These are phyloP conservation scores for Vireo griseus DNA, from an alignment of 2,797 vertebrate genomes.

Conservation along the genomic window DNA sequence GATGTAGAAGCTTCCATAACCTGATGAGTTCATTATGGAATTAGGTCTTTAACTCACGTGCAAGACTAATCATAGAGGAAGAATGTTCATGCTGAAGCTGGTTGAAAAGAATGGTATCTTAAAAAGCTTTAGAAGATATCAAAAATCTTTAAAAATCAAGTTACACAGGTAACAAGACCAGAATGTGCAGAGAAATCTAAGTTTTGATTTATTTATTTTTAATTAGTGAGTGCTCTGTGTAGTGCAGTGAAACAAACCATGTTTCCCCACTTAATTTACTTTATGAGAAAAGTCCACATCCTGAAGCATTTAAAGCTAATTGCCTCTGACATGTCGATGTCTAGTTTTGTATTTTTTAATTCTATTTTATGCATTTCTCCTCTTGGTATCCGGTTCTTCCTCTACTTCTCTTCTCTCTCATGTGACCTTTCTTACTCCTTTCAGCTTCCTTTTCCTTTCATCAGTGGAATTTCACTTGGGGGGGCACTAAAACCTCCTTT, in stretches of 20 bases:
- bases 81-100: neutral
- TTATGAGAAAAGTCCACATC: neutral
- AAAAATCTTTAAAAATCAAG: constrained; percentile 19
- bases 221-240: neutral
- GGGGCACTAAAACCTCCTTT: neutral
- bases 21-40: neutral
- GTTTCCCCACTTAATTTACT: neutral
- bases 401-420: neutral
- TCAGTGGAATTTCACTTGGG: neutral
- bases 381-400: neutral
- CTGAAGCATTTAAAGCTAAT: neutral
- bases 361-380: neutral
- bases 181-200: neutral
- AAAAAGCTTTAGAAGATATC: neutral
- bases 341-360: neutral
- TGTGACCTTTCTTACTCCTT: neutral
- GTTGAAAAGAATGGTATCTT: neutral
- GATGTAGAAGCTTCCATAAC: neutral
- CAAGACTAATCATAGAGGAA: neutral
- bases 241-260: neutral
- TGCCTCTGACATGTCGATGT: neutral
- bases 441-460: neutral
- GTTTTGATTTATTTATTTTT: constrained; percentile 14
- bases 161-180: neutral
- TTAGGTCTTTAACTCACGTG: neutral